Evolutionary conservation across 2,797 vertebrate genomes (phyloP), one percentile per base, ranked within the genome.

Genomic region (Chrosomus eos): DNA sequence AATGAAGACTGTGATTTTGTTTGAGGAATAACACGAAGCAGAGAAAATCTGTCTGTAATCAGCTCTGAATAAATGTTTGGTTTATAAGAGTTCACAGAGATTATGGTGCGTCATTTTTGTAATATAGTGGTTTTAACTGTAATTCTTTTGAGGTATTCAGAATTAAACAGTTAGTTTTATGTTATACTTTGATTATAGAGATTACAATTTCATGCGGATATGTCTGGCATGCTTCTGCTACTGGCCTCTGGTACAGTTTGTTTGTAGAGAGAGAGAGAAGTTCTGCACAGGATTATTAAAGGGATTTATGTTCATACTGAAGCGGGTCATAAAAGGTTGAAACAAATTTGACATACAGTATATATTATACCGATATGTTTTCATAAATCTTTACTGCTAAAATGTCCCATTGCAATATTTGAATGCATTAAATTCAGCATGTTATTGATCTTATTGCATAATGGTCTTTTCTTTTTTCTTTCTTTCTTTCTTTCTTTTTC

Each of bases 11-110:
- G 64, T 19, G 31, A 55, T 86, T 36, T 28, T 40, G 73, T 51
- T n/a, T 82, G 72, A 91, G 90, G 88, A 82, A 89, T 83, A 67
- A 11, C 51, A 81, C 8, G 45, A 18, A 51, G 74, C 33, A 33
- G 66, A 68, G 70, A 55, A 64, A 71, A 71, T 81, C 67, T 81
- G 67, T 81, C 51, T 60, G 51, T 60, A 58, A 71, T 81, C 51
- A 43, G 23, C 67, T 70, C 51, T 21, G n/a, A 21, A 53, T 58
- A 71, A 71, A 58, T 55, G 48, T 71, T 60, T 40, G 51, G n/a
- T 43, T 81, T 81, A 48, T 33, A 26, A 26, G 78, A 33, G 31
- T 48, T 68, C 28, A 23, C 62, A 36, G 45, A 60, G 26, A 71
- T 81, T 71, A 81, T 23, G 67, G 5, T 19, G 9, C 4, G 67